phyloP scores from a whole-genome alignment of 2,113 vertebrate genomes.

The Calyptommatus sinebrachiatus region DNA sequence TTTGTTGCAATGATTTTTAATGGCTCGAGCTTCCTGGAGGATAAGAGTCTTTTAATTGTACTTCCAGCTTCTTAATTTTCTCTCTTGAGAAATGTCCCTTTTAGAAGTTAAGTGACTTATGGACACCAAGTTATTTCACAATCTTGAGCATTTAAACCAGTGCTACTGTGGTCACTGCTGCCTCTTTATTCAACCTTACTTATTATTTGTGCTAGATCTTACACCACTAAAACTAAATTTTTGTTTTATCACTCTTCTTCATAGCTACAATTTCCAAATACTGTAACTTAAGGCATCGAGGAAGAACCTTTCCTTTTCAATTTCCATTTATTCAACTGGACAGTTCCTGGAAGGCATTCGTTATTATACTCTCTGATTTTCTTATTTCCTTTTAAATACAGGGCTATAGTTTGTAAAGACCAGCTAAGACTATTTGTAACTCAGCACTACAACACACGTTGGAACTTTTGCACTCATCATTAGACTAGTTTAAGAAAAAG shows the following conservation, averaged over 20 bases:
- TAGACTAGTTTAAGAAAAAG: too few relatives aligned
- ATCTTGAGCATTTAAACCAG: neutral
- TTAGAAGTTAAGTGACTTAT: conserved; percentile 11
- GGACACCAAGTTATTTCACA: neutral
- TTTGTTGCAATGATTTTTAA: neutral
- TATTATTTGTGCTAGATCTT: neutral
- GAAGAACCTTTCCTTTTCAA: neutral
- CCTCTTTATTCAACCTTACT: neutral
- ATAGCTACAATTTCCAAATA: neutral
- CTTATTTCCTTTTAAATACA: neutral
- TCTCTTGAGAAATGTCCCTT: neutral
- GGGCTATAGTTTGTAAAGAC: neutral
- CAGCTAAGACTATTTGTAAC: neutral
- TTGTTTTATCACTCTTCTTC: neutral
- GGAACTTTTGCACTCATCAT: neutral
- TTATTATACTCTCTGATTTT: neutral
- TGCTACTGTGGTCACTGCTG: neutral
- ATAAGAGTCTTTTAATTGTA: neutral
- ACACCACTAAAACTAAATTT: neutral
- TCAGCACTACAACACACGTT: neutral
- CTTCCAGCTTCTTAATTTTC: neutral
- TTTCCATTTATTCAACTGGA: neutral
- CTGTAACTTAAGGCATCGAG: neutral
- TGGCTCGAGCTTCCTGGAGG: neutral
- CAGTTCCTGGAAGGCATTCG: neutral